A percentile compares a stretch with the other conserved stretches of the same genome.
These are phyloP conservation scores for Andrena haemorrhoa DNA, from an alignment of 2,888 invertebrate genomes.

Conservation along the genomic window DNA sequence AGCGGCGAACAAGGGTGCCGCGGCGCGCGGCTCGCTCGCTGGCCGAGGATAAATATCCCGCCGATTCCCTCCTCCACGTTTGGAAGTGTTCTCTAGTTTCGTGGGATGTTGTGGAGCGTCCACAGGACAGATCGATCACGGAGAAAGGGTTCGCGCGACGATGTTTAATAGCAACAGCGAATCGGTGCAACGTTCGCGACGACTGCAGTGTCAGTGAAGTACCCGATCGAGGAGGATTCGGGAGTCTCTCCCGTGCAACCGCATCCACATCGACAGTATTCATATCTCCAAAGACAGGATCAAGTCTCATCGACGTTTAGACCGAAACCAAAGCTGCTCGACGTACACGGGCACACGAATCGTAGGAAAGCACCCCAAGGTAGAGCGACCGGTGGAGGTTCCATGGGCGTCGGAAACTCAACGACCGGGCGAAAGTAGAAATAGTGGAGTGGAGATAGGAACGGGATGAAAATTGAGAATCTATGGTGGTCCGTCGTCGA, in stretches of 20 bases:
- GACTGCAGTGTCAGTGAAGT: constrained; percentile 56
- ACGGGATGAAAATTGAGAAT: not conserved
- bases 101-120: constrained; percentile 36
- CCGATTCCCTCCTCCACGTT: constrained; percentile 2
- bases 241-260: no score
- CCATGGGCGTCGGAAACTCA: not conserved
- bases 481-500: constrained; percentile 49
- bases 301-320: not conserved
- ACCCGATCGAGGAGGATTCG: not conserved
- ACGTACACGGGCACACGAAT: not conserved
- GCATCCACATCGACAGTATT: constrained; percentile 53
- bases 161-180: constrained; percentile 26
- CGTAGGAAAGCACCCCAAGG: not conserved
- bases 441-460: not conserved
- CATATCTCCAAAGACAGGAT: constrained; percentile 57
- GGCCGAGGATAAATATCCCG: constrained; percentile 43
- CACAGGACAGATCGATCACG: constrained; percentile 24
- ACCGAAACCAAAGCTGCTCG: constrained; percentile 31
- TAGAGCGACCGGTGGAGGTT: not conserved
- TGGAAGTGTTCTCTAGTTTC: constrained; percentile 44
- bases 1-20: constrained; percentile 46
- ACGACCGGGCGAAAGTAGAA: not conserved
- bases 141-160: constrained; percentile 19
- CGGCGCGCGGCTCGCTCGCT: constrained; percentile 15
- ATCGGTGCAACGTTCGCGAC: constrained; percentile 32